Evolutionary conservation across 2,113 vertebrate species (phyloP).

Genomic region (Phalacrocorax aristotelis): DNA sequence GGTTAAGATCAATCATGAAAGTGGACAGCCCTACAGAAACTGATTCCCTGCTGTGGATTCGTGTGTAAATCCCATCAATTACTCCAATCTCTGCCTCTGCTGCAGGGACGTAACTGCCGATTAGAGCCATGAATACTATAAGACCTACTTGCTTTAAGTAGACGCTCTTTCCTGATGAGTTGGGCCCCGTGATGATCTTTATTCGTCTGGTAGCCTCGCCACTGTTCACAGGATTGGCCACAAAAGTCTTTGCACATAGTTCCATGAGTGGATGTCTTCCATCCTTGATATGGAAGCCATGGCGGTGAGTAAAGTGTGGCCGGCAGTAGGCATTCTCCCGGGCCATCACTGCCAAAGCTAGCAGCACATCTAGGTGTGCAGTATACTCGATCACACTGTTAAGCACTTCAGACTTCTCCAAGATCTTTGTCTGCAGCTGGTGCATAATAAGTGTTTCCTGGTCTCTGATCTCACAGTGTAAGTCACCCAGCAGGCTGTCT

Average conservation of each 20-base stretch:
- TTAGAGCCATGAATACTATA: constrained; percentile 95
- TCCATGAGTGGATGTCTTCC: constrained; percentile 92
- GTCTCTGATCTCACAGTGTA: constrained; percentile 92
- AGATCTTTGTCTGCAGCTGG: constrained; percentile 85
- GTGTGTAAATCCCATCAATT: constrained; percentile 91
- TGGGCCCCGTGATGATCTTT: constrained; percentile 93
- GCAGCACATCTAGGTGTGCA: constrained; percentile 91
- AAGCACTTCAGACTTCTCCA: constrained; percentile 83
- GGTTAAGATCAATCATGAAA: constrained; percentile 96
- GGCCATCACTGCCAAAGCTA: constrained; percentile 86
- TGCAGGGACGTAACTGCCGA: constrained; percentile 93
- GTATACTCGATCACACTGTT: constrained; percentile 84
- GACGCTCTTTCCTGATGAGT: constrained; percentile 95
- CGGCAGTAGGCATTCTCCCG: constrained; percentile 88
- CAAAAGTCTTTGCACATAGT: constrained; percentile 88
- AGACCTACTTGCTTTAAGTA: constrained; percentile 96
- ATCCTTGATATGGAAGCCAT: constrained; percentile 65
- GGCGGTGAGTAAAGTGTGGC: constrained; percentile 65
- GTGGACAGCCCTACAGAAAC: constrained; percentile 95
- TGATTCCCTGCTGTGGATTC: constrained; percentile 92
- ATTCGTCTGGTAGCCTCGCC: constrained; percentile 79
- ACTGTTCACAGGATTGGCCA: constrained; percentile 88
- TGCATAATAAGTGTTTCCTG: constrained; percentile 91
- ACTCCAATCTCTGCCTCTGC: constrained; percentile 89
- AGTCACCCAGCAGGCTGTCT: constrained; percentile 88